phyloP scores from a whole-genome alignment of 1,140 invertebrate genomes.

The Euborellia annulipes region DNA sequence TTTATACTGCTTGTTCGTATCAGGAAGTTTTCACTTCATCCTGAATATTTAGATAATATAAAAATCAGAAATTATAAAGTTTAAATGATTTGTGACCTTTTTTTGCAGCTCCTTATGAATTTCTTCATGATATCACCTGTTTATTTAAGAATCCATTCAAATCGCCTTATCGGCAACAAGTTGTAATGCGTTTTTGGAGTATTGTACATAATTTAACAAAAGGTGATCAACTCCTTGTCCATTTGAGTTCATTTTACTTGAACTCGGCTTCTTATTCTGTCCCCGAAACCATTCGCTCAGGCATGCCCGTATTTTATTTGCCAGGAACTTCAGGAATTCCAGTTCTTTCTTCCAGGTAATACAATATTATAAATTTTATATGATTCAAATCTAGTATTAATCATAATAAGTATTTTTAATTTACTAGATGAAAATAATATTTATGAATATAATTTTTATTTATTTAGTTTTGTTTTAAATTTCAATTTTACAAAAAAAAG shows the following conservation, averaged over 20 bases:
- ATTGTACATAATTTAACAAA: conserved; percentile 44
- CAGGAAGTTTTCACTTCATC: too few species aligned
- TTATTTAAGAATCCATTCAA: conserved; percentile 46
- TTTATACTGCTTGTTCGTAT: too few species aligned
- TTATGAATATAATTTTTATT: too few species aligned
- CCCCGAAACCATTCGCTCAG: conserved; percentile 55
- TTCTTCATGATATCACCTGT: conserved; percentile 64
- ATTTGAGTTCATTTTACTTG: conserved; percentile 53
- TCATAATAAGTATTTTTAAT: too few species aligned
- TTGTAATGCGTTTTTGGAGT: conserved; percentile 54
- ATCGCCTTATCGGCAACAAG: conserved; percentile 49
- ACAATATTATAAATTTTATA: background rate
- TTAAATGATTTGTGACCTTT: too few species aligned
- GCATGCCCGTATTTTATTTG: conserved; percentile 56
- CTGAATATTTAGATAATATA: too few species aligned
- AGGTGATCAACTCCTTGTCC: conserved; percentile 50
- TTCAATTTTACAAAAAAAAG: too few species aligned
- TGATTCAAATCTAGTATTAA: too few species aligned
- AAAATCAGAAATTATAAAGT: too few species aligned
- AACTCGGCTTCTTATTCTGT: conserved; percentile 47
- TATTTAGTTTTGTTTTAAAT: too few species aligned
- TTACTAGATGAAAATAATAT: too few species aligned
- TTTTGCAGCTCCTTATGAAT: conserved; percentile 53
- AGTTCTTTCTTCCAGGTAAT: conserved; percentile 32
- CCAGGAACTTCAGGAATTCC: conserved; percentile 34